These are phyloP conservation scores for Ictalurus punctatus DNA, from an alignment of 2,113 vertebrate genomes.

Conservation along the genomic window DNA sequence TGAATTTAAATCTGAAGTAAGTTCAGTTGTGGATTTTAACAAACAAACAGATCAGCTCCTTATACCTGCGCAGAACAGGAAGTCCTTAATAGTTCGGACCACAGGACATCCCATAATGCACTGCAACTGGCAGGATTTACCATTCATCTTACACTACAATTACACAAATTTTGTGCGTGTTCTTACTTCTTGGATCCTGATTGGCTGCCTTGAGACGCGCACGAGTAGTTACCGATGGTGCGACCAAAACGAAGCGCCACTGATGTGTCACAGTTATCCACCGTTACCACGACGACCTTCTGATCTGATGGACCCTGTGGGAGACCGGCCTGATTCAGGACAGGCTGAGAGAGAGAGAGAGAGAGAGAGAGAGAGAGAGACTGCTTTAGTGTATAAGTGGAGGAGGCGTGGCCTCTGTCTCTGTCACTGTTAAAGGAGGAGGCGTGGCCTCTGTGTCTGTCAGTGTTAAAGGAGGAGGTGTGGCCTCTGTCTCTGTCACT, in stretches of 20 bases:
- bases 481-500: neutral
- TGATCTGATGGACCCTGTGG: constrained; percentile 91
- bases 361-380: constrained; percentile 20
- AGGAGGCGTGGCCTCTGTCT: no score
- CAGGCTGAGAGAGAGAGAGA: constrained; percentile 72
- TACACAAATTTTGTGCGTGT: no score
- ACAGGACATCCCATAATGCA: neutral
- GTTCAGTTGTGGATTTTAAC: neutral
- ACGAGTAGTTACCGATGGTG: constrained; percentile 87
- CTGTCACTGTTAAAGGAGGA: neutral
- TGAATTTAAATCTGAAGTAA: neutral
- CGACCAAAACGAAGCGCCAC: constrained; percentile 86
- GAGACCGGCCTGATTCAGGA: constrained; percentile 82
- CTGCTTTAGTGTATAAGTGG: neutral
- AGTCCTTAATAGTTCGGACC: neutral
- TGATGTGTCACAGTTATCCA: constrained; percentile 87
- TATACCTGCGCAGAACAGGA: neutral
- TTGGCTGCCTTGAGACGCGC: constrained; percentile 88
- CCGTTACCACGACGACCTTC: constrained; percentile 86
- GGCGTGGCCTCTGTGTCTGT: neutral
- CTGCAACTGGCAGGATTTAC: neutral
- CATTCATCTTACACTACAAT: no score
- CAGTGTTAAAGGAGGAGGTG: neutral
- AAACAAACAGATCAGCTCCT: neutral
- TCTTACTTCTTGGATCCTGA: constrained; percentile 91